Base-by-base conservation (phyloP, 2,797 vertebrate genomes). In the Fringilla coelebs region DNA sequence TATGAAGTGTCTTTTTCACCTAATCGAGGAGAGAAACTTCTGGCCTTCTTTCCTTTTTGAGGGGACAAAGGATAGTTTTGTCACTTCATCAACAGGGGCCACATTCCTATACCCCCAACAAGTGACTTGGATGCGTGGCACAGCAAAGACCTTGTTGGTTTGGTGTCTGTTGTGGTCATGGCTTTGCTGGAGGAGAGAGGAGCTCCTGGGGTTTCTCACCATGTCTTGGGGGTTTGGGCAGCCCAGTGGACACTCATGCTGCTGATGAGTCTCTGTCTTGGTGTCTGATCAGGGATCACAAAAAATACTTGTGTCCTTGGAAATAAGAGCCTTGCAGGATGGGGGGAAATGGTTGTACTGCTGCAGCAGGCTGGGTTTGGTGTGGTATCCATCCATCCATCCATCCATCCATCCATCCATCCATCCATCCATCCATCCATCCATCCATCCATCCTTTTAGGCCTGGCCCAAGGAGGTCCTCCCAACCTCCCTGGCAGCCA, bases 41-140 rank as follows among this genome's bases (percentile, higher is more conserved):
- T 54, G 52, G 8, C 2, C 31, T 54, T 54, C 31, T 54, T 54
- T 32, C 19, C 18, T 54, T 54, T 54, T 20, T 20, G 31, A 54
- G 52, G 52, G 19, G 19, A 54, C 52, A 54, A 54, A 54, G 52
- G 19, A 21, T 21, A 54, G 19, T 32, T 54, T 54, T 54, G 52
- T 54, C 31, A 21, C 12, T 54, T 31, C 4, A 4, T 32, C 52
- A 32, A 32, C 19, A 32, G 31, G 18, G 31, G 0, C 31, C 31
- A 54, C 52, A 54, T 32, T 54, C 52, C 52, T 54, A 54, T 4
- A 54, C 31, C 19, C 52, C 29, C 34, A 55, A 31, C 40, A 3
- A 2, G 14, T 43, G 60, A 6, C 11, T 38, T 25, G 31, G 49
- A 15, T 68, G 46, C 2, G 0, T 25, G 28, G 18, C 28, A 19